Conservation (phyloP, 2,113 vertebrate genomes). For the Machaerirhynchus nigripectus region DNA sequence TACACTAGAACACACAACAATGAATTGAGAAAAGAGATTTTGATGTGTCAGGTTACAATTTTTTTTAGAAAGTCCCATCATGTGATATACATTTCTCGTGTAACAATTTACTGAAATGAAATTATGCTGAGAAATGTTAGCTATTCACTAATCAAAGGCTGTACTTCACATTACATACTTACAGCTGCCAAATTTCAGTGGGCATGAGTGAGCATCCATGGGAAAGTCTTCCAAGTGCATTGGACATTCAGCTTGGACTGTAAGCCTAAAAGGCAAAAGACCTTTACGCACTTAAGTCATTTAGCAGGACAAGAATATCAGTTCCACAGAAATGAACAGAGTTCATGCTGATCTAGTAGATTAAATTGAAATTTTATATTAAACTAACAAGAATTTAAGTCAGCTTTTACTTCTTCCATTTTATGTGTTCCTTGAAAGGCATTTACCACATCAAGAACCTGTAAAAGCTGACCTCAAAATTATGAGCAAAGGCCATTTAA, state of each 20-base stretch:
- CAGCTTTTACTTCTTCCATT: slow-evolving; percentile 6
- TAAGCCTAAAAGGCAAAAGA: slow-evolving; percentile 85
- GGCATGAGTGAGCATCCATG: slow-evolving; percentile 98
- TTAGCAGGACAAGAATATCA: slow-evolving; percentile 55
- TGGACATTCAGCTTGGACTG: slow-evolving; percentile 97
- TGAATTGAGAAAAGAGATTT: background rate
- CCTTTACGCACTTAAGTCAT: slow-evolving; percentile 27
- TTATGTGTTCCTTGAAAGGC: slow-evolving; percentile 5
- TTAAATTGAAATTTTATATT: background rate
- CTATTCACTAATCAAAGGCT: background rate
- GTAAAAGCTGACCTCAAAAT: slow-evolving; percentile 20
- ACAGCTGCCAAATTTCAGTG: slow-evolving; percentile 99
- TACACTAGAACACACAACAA: background rate
- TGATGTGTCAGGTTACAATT: background rate
- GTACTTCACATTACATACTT: slow-evolving; percentile 73
- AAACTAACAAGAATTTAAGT: slow-evolving; percentile 43
- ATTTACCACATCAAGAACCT: slow-evolving; percentile 22
- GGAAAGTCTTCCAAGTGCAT: slow-evolving; percentile 99
- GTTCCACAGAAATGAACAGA: slow-evolving; percentile 3
- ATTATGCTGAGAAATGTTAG: background rate
- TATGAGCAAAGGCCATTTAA: background rate
- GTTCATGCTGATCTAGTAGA: background rate
- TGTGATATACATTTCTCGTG: background rate
- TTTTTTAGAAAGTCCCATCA: background rate
- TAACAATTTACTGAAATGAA: background rate